Conservation (phyloP, 2,113 vertebrate genomes). For the Spilogale gracilis region DNA sequence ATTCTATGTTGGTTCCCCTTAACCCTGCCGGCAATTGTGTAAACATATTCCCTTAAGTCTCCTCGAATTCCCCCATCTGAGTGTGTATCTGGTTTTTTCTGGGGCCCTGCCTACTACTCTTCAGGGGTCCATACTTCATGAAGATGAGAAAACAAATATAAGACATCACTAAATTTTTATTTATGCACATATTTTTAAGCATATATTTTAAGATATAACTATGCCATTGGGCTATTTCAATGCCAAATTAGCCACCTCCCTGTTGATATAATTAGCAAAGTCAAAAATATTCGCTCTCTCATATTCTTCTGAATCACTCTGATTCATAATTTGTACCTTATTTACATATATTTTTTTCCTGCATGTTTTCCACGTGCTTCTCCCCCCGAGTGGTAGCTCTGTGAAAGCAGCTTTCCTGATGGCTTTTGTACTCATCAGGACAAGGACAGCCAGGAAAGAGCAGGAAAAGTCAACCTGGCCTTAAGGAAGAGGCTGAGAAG, state of each 20-base stretch:
- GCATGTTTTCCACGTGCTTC: background rate
- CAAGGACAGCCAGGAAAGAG: background rate
- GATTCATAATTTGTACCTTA: background rate
- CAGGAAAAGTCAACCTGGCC: background rate
- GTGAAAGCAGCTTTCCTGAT: background rate
- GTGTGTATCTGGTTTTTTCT: background rate
- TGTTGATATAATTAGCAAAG: background rate
- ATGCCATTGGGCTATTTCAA: background rate
- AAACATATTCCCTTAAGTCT: background rate
- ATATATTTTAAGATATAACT: background rate
- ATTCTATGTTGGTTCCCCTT: background rate
- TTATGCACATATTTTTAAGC: background rate
- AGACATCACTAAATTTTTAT: background rate
- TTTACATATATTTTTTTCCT: background rate
- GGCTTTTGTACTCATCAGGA: background rate
- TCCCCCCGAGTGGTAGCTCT: background rate
- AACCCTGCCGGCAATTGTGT: background rate
- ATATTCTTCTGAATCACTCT: background rate
- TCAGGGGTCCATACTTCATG: background rate
- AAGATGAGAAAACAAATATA: background rate
- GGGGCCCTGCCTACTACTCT: background rate
- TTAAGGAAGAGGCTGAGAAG: constrained; percentile 37
- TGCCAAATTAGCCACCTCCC: background rate
- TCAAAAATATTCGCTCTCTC: constrained; percentile 7
- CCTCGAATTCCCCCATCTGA: background rate